Base-by-base conservation (phyloP, 2,888 invertebrate species). In the Kuschelorhynchus macadamiae region DNA sequence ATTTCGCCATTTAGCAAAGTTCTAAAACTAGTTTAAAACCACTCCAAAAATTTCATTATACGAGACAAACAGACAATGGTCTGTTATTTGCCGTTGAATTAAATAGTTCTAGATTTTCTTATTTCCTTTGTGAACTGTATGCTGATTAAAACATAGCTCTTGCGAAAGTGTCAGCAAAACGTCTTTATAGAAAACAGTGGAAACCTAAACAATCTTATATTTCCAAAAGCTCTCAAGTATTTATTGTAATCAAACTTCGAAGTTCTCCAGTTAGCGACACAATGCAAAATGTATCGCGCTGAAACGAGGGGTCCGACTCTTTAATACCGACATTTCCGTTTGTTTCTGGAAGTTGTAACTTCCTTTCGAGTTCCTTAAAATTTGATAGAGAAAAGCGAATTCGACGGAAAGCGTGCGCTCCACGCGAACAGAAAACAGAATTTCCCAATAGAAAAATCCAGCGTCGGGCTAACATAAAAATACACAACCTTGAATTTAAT, bases 271-370 rank as follows among this genome's bases (percentile, higher is more conserved):
- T 61, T 52, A 33, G 44, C 61, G 44, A 61, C 39, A 52, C 21
- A 33, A 61, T 52, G 61, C 61, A 61, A 52, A 61, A 61, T 42
- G 25, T 49, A 61, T 61, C 61, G 52, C 44, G 7, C 33, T 20
- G 30, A 32, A 32, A 30, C 30, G 42, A 52, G 30, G 30, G 39
- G 9, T 8, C 11, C 49, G 42, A 60, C 60, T 60, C 17, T 50
- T 50, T 50, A 60, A 50, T 50, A 50, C 41, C 50, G 30, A 9
- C 60, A 17, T 60, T 60, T 50, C 59, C 50, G 60, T 50, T 60
- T 60, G 60, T 60, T 50, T 60, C 41, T 50, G 32, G 50, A 60
- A 60, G 50, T 60, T 60, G 50, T 60, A 60, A 60, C 50, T 60
- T 60, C 49, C 41, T 50, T 60, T 39, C 21, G 50, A 60, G 50